Conservation (phyloP, 2,113 vertebrate species). For the Dasyurus viverrinus region DNA sequence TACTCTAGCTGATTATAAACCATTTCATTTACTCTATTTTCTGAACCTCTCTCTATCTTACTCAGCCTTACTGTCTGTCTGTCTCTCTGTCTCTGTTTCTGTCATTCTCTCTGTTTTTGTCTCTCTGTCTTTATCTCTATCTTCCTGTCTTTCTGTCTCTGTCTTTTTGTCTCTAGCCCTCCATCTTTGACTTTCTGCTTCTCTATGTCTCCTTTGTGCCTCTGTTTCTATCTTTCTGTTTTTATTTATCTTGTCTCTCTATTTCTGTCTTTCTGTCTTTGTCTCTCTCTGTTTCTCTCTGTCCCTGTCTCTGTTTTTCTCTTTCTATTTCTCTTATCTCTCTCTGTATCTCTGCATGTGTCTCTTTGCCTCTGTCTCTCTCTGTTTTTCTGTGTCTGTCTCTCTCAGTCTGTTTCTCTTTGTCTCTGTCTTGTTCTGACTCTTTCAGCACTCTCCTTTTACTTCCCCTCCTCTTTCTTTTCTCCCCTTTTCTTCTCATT, state of each 20-base stretch:
- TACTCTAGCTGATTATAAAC: not conserved
- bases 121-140: too few species aligned
- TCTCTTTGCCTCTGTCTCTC: not conserved
- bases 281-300: too few species aligned
- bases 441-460: too few species aligned
- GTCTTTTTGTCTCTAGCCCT: not conserved
- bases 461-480: not conserved
- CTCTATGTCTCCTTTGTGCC: not conserved
- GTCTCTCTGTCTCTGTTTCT: too few species aligned
- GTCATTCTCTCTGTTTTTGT: not conserved
- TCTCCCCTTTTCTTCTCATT: not conserved
- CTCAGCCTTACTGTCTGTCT: too few species aligned
- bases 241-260: too few species aligned
- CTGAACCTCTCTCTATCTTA: not conserved
- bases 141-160: too few species aligned
- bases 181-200: too few species aligned
- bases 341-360: too few species aligned
- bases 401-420: not conserved
- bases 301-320: too few species aligned
- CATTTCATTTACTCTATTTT: not conserved
- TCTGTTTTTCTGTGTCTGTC: not conserved
- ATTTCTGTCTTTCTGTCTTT: too few species aligned
- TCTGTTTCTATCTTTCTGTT: not conserved
- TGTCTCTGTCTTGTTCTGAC: not conserved
- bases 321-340: too few species aligned